A percentile compares a stretch with the other conserved stretches of the same genome.
These are phyloP conservation scores for Calosoma granatense DNA, from an alignment of 1,140 invertebrate genomes.

Conservation along the genomic window DNA sequence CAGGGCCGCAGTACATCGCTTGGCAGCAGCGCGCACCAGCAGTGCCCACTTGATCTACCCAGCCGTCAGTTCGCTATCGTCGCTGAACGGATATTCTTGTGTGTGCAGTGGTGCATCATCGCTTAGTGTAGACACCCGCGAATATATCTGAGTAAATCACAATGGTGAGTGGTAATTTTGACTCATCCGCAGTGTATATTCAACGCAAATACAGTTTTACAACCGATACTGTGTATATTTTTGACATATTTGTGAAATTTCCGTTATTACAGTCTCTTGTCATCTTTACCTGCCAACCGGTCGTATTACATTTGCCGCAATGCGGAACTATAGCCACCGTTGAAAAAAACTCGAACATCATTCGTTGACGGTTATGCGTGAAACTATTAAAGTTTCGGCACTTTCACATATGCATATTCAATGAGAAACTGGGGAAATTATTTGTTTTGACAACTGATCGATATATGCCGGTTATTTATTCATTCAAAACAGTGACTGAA, in stretches of 20 bases:
- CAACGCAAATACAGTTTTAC: neutral
- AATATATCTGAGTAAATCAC: conserved; percentile 47
- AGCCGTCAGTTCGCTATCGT: conserved; percentile 43
- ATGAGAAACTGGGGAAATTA: neutral
- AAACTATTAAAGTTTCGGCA: neutral
- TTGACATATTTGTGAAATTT: neutral
- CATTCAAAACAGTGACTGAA: neutral
- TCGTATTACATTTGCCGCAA: conserved; percentile 24
- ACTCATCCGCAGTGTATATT: conserved; percentile 19
- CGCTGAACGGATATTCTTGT: conserved; percentile 42
- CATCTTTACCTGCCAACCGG: conserved; percentile 19
- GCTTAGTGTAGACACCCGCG: conserved; percentile 41
- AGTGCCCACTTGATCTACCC: conserved; percentile 14
- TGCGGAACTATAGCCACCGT: conserved; percentile 24
- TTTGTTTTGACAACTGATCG: conserved; percentile 2
- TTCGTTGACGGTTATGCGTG: neutral
- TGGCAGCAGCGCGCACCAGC: conserved; percentile 22
- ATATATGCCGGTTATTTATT: conserved; percentile 5
- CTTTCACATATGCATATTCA: neutral
- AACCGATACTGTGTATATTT: neutral
- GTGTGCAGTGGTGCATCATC: conserved; percentile 40
- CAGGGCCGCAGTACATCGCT: conserved; percentile 31
- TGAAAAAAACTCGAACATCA: neutral
- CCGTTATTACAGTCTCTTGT: neutral
- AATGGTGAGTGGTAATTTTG: conserved; percentile 46